phyloP scores from a whole-genome alignment of 1,140 invertebrate species.

The Anoplophora glabripennis region DNA sequence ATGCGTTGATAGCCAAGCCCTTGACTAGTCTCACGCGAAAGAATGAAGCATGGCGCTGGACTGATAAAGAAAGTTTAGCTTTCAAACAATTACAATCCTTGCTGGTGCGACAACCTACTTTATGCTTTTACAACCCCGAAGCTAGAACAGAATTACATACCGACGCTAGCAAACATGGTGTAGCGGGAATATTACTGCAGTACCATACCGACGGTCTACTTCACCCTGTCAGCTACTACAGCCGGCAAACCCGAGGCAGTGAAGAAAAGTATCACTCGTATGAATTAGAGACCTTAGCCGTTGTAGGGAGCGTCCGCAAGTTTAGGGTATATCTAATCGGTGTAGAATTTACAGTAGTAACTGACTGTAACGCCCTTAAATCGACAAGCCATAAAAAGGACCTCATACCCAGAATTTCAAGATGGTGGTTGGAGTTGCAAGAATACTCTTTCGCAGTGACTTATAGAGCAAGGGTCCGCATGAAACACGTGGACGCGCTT shows the following conservation, averaged over 20 bases:
- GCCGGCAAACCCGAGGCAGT: not conserved
- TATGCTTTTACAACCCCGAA: no score
- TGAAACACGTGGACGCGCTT: slow-evolving; percentile 1
- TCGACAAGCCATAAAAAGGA: not conserved
- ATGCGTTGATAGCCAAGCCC: no score
- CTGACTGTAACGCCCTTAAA: not conserved
- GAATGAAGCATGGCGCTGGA: no score
- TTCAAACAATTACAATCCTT: no score
- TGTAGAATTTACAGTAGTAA: not conserved
- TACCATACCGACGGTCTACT: not conserved
- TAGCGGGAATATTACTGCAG: no score
- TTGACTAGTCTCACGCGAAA: no score
- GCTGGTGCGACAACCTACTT: no score
- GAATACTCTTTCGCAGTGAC: slow-evolving; percentile 1
- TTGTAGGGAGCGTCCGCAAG: not conserved
- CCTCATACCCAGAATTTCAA: not conserved
- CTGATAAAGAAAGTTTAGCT: no score
- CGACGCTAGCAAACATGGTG: not conserved
- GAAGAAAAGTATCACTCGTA: not conserved
- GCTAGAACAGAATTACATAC: not conserved
- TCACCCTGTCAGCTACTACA: not conserved
- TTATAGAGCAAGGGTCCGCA: slow-evolving; percentile 1
- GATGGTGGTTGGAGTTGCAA: slow-evolving; percentile 10
- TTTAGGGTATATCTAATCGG: no score
- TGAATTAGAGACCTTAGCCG: not conserved